Evolutionary conservation across 2,888 invertebrate species (phyloP).

Genomic region (Trypoxylon attenuatum): DNA sequence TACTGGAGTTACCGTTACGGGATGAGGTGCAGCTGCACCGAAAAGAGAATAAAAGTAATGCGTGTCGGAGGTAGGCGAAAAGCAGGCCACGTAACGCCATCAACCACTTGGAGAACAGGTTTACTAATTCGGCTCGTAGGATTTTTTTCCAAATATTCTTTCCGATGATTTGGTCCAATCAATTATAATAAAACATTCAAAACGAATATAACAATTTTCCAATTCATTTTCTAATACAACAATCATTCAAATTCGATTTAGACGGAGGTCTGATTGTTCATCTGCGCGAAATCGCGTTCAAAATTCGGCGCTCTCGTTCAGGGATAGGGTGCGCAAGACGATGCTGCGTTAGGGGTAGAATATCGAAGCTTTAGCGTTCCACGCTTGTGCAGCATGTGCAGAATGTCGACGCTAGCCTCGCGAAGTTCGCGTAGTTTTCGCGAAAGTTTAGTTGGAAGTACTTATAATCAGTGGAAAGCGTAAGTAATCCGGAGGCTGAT

Average conservation of each 20-base stretch:
- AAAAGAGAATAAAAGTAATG: constrained; percentile 25
- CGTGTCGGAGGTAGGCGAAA: constrained; percentile 9
- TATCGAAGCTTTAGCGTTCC: neutral
- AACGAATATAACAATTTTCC: too few relatives aligned
- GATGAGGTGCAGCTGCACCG: neutral
- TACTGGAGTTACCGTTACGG: neutral
- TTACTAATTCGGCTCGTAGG: constrained; percentile 29
- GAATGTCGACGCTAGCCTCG: neutral
- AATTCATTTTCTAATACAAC: too few relatives aligned
- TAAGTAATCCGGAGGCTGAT: too few relatives aligned
- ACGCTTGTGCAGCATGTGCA: constrained; percentile 1
- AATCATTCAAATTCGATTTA: too few relatives aligned
- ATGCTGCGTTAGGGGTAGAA: neutral
- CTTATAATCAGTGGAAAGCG: neutral
- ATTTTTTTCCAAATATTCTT: neutral
- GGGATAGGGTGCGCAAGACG: neutral
- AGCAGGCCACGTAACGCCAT: constrained; percentile 3
- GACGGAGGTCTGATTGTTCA: too few relatives aligned
- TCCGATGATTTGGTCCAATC: neutral
- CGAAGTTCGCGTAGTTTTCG: neutral
- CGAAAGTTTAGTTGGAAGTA: neutral
- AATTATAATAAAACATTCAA: too few relatives aligned
- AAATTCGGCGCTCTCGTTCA: neutral
- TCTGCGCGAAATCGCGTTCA: neutral
- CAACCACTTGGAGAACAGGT: constrained; percentile 31